Conservation (phyloP, 1,140 invertebrate genomes). For the Penaeus indicus region DNA sequence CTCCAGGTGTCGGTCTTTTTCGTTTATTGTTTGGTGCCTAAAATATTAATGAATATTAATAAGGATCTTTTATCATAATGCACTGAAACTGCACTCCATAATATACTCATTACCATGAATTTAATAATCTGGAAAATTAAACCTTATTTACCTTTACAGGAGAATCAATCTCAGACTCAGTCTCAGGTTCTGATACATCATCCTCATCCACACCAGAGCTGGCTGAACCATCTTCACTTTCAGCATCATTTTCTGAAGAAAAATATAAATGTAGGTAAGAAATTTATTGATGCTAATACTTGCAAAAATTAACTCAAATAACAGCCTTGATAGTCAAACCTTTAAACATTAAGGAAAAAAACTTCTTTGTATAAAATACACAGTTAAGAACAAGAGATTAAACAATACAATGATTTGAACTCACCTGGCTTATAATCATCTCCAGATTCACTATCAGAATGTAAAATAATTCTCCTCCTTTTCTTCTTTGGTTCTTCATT, state of each 20-base stretch:
- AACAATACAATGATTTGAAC: background rate
- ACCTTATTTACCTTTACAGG: constrained; percentile 68
- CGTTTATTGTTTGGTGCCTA: constrained; percentile 38
- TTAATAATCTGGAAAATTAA: constrained; percentile 3
- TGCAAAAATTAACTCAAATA: background rate
- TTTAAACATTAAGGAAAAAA: background rate
- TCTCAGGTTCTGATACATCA: constrained; percentile 67
- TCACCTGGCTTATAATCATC: constrained; percentile 76
- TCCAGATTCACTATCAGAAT: constrained; percentile 68
- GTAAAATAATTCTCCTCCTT: constrained; percentile 61
- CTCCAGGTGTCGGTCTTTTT: constrained; percentile 3
- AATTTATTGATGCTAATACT: background rate
- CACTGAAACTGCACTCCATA: background rate
- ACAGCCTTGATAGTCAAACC: no score
- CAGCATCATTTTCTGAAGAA: constrained; percentile 66
- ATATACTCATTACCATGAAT: background rate
- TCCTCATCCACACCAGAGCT: constrained; percentile 70
- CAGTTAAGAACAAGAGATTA: background rate
- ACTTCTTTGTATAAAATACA: background rate
- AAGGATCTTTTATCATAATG: background rate
- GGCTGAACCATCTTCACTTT: constrained; percentile 68
- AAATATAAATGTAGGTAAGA: background rate
- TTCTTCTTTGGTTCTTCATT: constrained; percentile 60
- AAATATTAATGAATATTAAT: background rate
- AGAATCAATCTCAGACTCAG: constrained; percentile 69